A percentile compares a stretch with the other conserved stretches of the same genome.
These are phyloP conservation scores for Yoshiicerus persimilis DNA, from an alignment of 1,140 invertebrate genomes.

Conservation along the genomic window DNA sequence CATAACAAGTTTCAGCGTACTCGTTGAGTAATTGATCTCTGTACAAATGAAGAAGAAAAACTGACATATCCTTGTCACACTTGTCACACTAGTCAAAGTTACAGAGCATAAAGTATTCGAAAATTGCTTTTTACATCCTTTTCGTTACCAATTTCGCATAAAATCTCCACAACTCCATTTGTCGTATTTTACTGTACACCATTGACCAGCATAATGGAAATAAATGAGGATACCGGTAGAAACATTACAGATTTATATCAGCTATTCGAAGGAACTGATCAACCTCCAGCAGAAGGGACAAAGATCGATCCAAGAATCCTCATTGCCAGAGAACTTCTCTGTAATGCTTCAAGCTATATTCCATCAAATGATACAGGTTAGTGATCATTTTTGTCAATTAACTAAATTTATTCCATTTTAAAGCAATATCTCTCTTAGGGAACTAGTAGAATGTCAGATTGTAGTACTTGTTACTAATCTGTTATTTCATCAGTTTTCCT, in stretches of 20 bases:
- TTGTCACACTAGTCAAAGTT: neutral
- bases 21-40: neutral
- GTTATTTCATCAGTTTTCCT: too few relatives aligned
- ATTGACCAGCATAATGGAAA: neutral
- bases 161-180: too few relatives aligned
- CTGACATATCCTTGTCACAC: neutral
- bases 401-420: too few relatives aligned
- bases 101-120: neutral
- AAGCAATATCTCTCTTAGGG: too few relatives aligned
- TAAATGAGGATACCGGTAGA: neutral
- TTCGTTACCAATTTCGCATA: too few relatives aligned
- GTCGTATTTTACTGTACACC: neutral
- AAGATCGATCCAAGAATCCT: neutral
- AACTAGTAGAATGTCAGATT: too few relatives aligned
- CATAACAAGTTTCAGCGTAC: neutral
- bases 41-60: neutral
- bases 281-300: neutral
- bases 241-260: neutral
- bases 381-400: neutral
- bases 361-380: constrained; percentile 8
- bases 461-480: too few relatives aligned
- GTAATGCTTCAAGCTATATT: neutral
- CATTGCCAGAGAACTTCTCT: neutral
- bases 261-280: neutral
- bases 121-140: too few relatives aligned